Evolutionary conservation across 2,888 invertebrate species (phyloP).

Genomic region (Ophraella communa): DNA sequence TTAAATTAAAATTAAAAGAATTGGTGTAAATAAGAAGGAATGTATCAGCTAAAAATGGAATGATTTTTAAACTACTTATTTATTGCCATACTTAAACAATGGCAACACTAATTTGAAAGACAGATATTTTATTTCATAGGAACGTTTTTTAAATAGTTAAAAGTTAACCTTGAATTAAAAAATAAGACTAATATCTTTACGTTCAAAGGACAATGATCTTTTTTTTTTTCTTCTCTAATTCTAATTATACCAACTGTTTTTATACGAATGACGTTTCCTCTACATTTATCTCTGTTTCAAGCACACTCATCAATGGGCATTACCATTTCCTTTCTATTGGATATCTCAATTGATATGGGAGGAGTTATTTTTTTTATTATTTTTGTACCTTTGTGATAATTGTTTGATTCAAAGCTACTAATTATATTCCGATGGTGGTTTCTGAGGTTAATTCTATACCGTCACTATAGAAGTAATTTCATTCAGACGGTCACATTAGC

Average conservation of each 20-base stretch:
- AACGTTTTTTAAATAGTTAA: too few species aligned
- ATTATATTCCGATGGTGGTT: conserved; percentile 31
- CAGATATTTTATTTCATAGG: too few species aligned
- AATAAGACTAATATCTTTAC: conserved; percentile 40
- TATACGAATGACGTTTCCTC: conserved; percentile 28
- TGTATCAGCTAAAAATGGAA: too few species aligned
- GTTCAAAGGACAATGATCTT: conserved; percentile 45
- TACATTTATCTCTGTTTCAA: conserved; percentile 29
- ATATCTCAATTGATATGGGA: conserved; percentile 34
- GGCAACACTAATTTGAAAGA: too few species aligned
- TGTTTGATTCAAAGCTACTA: conserved; percentile 28
- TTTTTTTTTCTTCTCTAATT: conserved; percentile 39
- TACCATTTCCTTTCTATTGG: conserved; percentile 37
- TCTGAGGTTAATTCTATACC: conserved; percentile 3
- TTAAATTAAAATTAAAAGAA: too few species aligned
- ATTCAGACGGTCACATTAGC: neutral
- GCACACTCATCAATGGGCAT: conserved; percentile 22
- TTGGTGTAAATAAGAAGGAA: too few species aligned
- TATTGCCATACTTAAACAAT: too few species aligned
- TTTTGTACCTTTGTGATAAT: conserved; percentile 29
- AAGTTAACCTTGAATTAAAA: too few species aligned
- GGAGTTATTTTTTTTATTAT: conserved; percentile 23
- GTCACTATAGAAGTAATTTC: neutral
- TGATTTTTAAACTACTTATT: too few species aligned
- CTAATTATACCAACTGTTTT: conserved; percentile 37